Percentiles rank a stretch among this genome's conserved stretches.
Evolutionary conservation across 1,140 invertebrate species (phyloP).

Genomic region (Zaprionus vittiger): DNA sequence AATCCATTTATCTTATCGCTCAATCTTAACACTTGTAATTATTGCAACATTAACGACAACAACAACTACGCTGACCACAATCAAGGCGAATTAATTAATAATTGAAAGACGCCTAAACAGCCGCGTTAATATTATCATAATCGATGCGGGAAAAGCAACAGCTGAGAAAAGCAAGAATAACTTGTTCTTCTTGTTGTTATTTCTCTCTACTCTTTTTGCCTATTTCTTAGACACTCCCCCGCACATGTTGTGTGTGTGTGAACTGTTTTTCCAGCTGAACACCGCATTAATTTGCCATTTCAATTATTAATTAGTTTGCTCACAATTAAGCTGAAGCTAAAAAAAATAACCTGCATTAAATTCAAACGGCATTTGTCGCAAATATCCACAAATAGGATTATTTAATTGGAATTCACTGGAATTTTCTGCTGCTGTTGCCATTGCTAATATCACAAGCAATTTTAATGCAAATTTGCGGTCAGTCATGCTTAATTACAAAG

Average conservation of each 20-base stretch:
- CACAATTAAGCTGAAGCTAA: constrained; percentile 19
- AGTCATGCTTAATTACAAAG: constrained; percentile 73
- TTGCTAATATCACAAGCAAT: constrained; percentile 59
- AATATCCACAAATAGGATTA: constrained; percentile 68
- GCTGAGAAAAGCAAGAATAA: too few relatives aligned
- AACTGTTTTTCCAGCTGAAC: constrained; percentile 30
- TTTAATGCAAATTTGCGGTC: constrained; percentile 77
- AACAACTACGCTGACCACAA: constrained; percentile 45
- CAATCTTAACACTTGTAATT: constrained; percentile 30
- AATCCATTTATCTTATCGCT: constrained; percentile 36
- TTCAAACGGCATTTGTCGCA: constrained; percentile 49
- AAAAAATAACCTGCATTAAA: constrained; percentile 36
- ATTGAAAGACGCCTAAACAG: constrained; percentile 42
- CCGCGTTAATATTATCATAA: constrained; percentile 49
- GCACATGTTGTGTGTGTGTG: background rate
- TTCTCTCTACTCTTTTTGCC: background rate
- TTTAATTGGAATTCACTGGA: constrained; percentile 1
- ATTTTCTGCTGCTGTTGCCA: constrained; percentile 4
- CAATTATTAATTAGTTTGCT: constrained; percentile 62
- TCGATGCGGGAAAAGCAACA: constrained; percentile 41
- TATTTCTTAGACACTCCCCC: background rate
- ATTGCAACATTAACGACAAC: constrained; percentile 40
- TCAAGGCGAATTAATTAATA: constrained; percentile 71
- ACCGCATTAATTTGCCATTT: constrained; percentile 55
- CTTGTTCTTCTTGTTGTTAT: background rate